Conservation (phyloP, 1,140 invertebrate genomes). For the Asobara japonica region DNA sequence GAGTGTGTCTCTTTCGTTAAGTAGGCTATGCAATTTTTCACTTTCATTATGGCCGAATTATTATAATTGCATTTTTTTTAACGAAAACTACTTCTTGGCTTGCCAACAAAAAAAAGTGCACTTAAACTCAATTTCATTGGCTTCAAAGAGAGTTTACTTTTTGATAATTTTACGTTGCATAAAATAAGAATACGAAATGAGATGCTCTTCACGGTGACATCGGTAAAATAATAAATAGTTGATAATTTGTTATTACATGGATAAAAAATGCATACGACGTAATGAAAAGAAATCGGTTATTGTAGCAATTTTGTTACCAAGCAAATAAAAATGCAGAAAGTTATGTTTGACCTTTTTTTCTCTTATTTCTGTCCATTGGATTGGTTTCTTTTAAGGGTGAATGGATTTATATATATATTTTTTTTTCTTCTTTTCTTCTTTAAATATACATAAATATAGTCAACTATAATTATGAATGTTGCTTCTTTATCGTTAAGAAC, state of each 20-base stretch:
- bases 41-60: background rate
- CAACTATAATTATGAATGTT: conserved; percentile 52
- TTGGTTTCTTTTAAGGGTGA: conserved; percentile 25
- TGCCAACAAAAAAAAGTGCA: conserved; percentile 23
- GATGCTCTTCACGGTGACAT: background rate
- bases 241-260: conserved; percentile 42
- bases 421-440: conserved; percentile 42
- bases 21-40: background rate
- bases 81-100: background rate
- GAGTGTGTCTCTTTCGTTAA: conserved; percentile 22
- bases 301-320: conserved; percentile 40
- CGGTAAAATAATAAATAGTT: conserved; percentile 22
- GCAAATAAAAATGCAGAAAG: conserved; percentile 28
- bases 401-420: conserved; percentile 14
- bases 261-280: conserved; percentile 30
- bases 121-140: conserved; percentile 24
- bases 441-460: conserved; percentile 59
- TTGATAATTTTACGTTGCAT: background rate
- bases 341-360: conserved; percentile 19
- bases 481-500: conserved; percentile 32
- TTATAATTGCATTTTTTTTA: background rate
- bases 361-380: conserved; percentile 21
- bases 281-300: conserved; percentile 31
- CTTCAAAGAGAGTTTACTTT: conserved; percentile 20
- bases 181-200: conserved; percentile 7